Base-by-base conservation (phyloP, 2,888 invertebrate genomes). In the Acrocyrtus sp. region DNA sequence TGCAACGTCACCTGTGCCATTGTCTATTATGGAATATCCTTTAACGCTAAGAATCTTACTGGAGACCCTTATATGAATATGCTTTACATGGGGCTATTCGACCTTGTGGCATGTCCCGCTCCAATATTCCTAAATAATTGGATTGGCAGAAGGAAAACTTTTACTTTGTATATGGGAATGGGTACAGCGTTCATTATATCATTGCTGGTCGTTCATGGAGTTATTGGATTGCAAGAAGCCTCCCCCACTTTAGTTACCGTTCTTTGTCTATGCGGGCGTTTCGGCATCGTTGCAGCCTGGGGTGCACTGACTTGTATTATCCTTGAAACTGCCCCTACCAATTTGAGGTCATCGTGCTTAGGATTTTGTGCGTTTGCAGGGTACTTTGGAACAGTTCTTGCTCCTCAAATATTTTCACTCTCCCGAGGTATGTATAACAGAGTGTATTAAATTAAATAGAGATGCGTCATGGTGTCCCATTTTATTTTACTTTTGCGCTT, bases 51-150 rank as follows among this genome's bases (percentile, higher is more conserved):
- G 48, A 78, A 76, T 48, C 26, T 80, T 2, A 75, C 76, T 27
- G 77, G 78, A 27, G 67, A 77, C 65, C 48, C 66, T 8, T 76
- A 78, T 50, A 22, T 74, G 39, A 80, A 79, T 53, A 61, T 80
- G 41, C 41, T 79, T 10, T 78, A 74, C 62, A 67, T 79, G 68
- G 79, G 78, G 6, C 26, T 78, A 5, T 67, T 78, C 19, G 80
- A 80, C 39, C 41, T 72, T 12, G 27, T 76, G 17, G 80, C 48
- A 2, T 69, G 43, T 15, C 74, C 76, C 1, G 74, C 73, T 12
- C 22, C 76, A 10, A 60, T 76, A 22, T 47, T 62, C 10, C 67
- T 74, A 17, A 75, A 67, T 34, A 76, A 76, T 43, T 51, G 72
- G 26, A 57, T 80, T 2, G 78, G 78, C 19, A 47, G 80, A 69